phyloP scores from a whole-genome alignment of 2,888 invertebrate species.

The Drosophila paramelanica region DNA sequence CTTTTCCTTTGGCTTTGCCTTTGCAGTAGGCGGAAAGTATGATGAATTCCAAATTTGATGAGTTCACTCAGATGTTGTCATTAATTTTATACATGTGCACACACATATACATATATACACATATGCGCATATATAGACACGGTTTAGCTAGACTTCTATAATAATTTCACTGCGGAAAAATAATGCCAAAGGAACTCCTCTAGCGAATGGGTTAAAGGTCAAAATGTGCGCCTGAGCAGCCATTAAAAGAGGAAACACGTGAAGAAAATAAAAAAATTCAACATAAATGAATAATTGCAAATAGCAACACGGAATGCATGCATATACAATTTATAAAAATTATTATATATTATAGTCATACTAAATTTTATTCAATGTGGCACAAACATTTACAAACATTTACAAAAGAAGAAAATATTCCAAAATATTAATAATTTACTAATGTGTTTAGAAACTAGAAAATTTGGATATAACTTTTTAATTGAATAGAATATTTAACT shows the following conservation, averaged over 20 bases:
- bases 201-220: conserved; percentile 52
- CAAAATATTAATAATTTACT: no score
- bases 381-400: no score
- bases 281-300: conserved; percentile 19
- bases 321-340: neutral
- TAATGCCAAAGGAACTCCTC: conserved; percentile 15
- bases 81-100: conserved; percentile 69
- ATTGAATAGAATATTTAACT: no score
- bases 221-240: conserved; percentile 58
- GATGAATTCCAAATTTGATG: conserved; percentile 81
- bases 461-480: no score
- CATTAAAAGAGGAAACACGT: neutral
- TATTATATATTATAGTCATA: no score
- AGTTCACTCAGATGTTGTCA: conserved; percentile 81
- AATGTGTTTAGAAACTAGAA: no score
- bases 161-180: conserved; percentile 33
- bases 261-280: conserved; percentile 5
- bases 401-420: no score
- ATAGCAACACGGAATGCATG: neutral
- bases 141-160: conserved; percentile 45
- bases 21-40: conserved; percentile 79
- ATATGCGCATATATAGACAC: neutral
- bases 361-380: no score
- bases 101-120: neutral
- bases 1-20: conserved; percentile 22